Evolutionary conservation across 1,140 invertebrate genomes (phyloP).

Genomic region (Panulirus ornatus): DNA sequence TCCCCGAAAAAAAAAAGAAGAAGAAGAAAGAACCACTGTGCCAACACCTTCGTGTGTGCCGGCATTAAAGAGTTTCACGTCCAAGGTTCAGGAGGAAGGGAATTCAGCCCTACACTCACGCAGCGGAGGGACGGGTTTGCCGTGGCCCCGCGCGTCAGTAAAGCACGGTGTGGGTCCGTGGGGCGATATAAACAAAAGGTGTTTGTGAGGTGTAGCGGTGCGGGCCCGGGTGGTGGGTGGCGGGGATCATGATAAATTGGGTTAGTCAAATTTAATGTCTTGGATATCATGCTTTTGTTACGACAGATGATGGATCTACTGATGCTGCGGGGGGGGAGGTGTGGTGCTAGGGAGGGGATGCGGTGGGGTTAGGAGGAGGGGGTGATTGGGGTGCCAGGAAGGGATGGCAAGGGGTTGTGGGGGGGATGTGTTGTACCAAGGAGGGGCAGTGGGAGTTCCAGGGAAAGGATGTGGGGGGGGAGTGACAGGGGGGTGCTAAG

Average conservation of each 20-base stretch:
- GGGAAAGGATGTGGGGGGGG: background rate
- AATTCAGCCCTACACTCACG: slow-evolving; percentile 2
- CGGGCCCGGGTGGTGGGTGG: background rate
- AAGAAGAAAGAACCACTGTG: background rate
- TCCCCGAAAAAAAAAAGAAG: background rate
- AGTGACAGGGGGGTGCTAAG: background rate
- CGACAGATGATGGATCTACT: slow-evolving; percentile 43
- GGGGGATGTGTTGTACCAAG: background rate
- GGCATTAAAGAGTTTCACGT: background rate
- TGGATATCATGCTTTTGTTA: slow-evolving; percentile 51
- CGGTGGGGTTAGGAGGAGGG: background rate
- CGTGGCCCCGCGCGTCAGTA: background rate
- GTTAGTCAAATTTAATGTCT: slow-evolving; percentile 63
- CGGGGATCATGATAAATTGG: slow-evolving; percentile 61
- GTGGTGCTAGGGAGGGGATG: too few relatives aligned
- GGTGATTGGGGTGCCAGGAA: background rate
- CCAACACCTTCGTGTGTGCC: background rate
- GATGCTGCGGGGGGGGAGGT: background rate
- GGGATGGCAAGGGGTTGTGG: background rate
- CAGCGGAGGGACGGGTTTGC: background rate
- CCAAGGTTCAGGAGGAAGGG: background rate
- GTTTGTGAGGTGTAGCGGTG: slow-evolving; percentile 61
- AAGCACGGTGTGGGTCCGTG: background rate
- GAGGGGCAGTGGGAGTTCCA: background rate
- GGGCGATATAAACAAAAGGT: slow-evolving; percentile 56